Base-by-base conservation (phyloP, 2,797 vertebrate genomes). In the Spatula clypeata region DNA sequence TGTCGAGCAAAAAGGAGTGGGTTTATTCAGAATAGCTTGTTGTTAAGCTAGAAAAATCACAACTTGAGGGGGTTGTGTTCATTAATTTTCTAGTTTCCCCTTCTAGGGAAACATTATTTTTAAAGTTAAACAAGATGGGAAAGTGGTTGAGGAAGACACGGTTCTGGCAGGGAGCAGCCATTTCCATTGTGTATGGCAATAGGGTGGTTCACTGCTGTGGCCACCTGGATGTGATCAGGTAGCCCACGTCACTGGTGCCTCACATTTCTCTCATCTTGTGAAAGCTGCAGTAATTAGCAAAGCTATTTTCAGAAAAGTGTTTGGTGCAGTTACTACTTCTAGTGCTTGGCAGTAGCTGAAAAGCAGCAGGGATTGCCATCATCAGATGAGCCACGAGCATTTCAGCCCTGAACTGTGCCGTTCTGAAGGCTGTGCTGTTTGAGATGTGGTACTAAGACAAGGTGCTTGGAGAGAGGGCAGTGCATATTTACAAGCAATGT, bases 401-500 rank as follows among this genome's bases (percentile, higher is more conserved):
- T 76, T 38, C 8, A 32, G 45, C 5, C 13, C 42, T 38, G 53
- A 13, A 0, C 11, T 51, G 1, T 26, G 1, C n/a, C 8, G 42
- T 31, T 27, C 13, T 11, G 8, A 3, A 23, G 45, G 23, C 26
- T 29, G 6, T 72, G 51, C 47, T 58, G 14, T 18, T 62, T 65
- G 42, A 64, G 17, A 75, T 29, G 2, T 19, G 14, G 9, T 38
- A 36, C n/a, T 61, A n/a, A 31, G 11, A 32, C 14, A 18, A 75
- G 42, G 27, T 60, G 36, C 23, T 29, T 0, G 21, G 1, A 1
- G 2, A 40, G 23, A 13, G 4, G 6, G 3, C 4, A 20, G 38
- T 13, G 14, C 27, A 6, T 75, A 9, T 9, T 4, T 53, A 5
- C 20, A 65, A 4, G 5, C 38, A 26, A 32, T 18, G 65, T 51